Conservation (phyloP, 2,113 vertebrate species). For the Rousettus leschenaultii region DNA sequence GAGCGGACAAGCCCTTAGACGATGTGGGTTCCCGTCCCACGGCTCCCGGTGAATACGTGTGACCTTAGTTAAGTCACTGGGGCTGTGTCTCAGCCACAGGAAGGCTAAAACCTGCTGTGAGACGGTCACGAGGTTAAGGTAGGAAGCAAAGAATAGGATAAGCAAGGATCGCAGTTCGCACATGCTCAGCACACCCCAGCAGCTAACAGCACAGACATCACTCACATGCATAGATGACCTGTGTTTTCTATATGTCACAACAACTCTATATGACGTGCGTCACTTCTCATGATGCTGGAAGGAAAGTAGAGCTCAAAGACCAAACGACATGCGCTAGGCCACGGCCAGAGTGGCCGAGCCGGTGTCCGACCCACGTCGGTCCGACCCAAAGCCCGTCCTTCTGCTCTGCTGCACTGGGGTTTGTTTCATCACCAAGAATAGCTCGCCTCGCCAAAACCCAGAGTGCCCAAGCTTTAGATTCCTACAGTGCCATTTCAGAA, state of each 20-base stretch:
- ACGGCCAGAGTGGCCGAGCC: not conserved
- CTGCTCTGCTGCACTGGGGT: accelerated
- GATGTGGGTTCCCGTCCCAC: not conserved
- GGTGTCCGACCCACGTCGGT: not conserved
- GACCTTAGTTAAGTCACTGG: too few species aligned
- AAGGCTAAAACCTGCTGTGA: not conserved
- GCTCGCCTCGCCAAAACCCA: not conserved
- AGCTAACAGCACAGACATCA: not conserved
- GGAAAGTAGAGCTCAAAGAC: not conserved
- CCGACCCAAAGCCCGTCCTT: not conserved
- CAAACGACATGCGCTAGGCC: not conserved
- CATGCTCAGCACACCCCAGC: not conserved
- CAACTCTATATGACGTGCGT: not conserved
- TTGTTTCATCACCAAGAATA: not conserved
- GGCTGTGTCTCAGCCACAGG: not conserved
- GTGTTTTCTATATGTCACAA: not conserved
- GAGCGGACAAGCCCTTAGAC: not conserved
- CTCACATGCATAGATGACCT: accelerated
- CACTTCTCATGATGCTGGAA: not conserved
- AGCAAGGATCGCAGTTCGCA: not conserved
- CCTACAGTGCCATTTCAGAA: not conserved
- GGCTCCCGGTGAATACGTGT: accelerated
- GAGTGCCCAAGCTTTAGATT: not conserved
- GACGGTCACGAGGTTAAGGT: not conserved
- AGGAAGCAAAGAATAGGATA: not conserved